Base-by-base conservation (phyloP, 2,113 vertebrate species). In the Corythornis vintsioides region DNA sequence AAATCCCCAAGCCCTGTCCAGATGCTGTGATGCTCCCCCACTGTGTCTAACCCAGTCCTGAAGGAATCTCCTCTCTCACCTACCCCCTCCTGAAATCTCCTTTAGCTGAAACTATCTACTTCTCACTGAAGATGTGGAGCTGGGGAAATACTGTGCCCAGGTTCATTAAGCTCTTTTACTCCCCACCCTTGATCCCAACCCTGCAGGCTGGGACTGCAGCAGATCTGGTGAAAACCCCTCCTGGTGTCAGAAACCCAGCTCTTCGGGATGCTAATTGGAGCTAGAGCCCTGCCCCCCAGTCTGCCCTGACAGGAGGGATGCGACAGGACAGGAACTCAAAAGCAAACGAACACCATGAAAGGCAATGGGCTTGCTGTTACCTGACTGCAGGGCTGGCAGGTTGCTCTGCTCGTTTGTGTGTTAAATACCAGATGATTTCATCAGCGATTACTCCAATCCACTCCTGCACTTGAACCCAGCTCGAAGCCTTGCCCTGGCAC, bases 231-330 rank as follows among this genome's bases (percentile, higher is more conserved):
- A 42, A 88, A 83, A 10, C 15, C 42, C 14, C 50, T 59, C 26
- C 33, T 38, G 28, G 11, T 61, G 38, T 38, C 85, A 56, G 15
- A 3, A 9, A 33, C 29, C 16, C 16, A 9, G 22, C 20, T 15
- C 40, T 45, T 26, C 0, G 1, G 60, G 82, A 8, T 17, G 59
- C 65, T 35, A 45, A 26, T 4, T 0, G 0, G 45, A n/a, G 43
- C 28, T 17, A 11, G 19, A 22, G 21, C 74, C 21, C 57, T 22
- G 26, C 20, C 22, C 45, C 7, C 53, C 59, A 1, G 0, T 14
- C 45, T 55, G 47, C 70, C 28, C 2, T 22, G 14, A 10, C 42
- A 13, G 47, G 15, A 31, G 33, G 47, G 75, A 35, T 67, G 48
- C 47, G 24, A 13, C 0, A 3, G 89, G 55, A 21, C 38, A 28